A percentile compares a stretch with the other conserved stretches of the same genome.
Evolutionary conservation across 2,888 invertebrate genomes (phyloP).

Genomic region (Unio delphinus): DNA sequence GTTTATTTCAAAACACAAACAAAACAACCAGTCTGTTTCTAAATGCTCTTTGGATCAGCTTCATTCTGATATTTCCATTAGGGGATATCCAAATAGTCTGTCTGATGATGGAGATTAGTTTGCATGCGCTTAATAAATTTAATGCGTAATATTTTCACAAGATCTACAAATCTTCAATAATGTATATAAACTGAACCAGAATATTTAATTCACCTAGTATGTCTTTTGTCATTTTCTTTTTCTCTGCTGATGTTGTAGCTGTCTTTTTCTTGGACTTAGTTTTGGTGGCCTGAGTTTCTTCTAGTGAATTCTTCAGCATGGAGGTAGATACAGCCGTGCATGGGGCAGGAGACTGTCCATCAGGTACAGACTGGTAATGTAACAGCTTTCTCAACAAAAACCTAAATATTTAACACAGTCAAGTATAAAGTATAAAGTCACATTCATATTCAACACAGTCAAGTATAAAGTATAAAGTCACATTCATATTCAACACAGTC

Average conservation of each 20-base stretch:
- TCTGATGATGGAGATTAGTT: no score
- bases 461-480: no score
- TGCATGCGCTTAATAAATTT: no score
- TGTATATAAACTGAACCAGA: not conserved
- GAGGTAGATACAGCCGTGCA: constrained; percentile 16
- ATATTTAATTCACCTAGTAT: constrained; percentile 28
- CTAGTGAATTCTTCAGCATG: constrained; percentile 17
- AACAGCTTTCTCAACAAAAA: constrained; percentile 83
- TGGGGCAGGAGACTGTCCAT: constrained; percentile 29
- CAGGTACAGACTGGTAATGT: constrained; percentile 67
- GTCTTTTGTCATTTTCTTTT: constrained; percentile 37
- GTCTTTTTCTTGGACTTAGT: constrained; percentile 45
- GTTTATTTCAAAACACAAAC: no score
- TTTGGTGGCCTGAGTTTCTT: constrained; percentile 27
- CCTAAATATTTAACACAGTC: constrained; percentile 61
- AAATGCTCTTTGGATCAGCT: no score
- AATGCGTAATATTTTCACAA: no score
- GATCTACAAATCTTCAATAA: no score
- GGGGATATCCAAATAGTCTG: no score
- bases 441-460: constrained; percentile 1
- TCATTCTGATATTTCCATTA: no score
- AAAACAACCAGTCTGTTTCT: no score
- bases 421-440: no score
- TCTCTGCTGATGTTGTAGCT: constrained; percentile 19
- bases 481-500: constrained; percentile 1